Conservation (phyloP, 1,140 invertebrate species). For the Phenacoccus solenopsis region DNA sequence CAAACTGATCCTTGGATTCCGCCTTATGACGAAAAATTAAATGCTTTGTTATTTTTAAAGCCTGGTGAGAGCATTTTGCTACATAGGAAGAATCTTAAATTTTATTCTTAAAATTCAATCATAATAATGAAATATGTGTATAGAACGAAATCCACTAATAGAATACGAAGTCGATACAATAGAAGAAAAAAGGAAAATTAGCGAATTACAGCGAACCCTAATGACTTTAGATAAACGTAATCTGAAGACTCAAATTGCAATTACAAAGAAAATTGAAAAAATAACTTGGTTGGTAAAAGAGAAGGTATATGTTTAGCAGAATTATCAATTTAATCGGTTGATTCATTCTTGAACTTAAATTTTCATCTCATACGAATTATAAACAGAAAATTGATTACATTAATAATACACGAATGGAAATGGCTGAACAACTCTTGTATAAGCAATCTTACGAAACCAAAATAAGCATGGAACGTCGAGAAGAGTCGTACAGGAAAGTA, state of each 20-base stretch:
- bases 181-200: conserved; percentile 38
- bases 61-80: not conserved
- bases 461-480: conserved; percentile 34
- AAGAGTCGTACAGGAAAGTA: conserved; percentile 34
- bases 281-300: conserved; percentile 49
- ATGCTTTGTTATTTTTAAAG: not conserved
- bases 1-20: conserved; percentile 64
- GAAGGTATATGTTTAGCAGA: conserved; percentile 34
- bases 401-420: conserved; percentile 40
- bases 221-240: conserved; percentile 43
- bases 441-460: conserved; percentile 32
- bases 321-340: no score
- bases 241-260: conserved; percentile 38
- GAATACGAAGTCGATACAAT: conserved; percentile 27
- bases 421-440: conserved; percentile 36
- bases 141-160: not conserved
- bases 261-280: conserved; percentile 35
- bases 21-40: not conserved
- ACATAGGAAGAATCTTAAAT: no score
- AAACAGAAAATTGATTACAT: conserved; percentile 47
- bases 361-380: conserved; percentile 21
- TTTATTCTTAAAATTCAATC: not conserved
- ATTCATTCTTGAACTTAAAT: no score
- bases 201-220: conserved; percentile 43
- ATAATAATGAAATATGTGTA: not conserved